Percentiles rank a stretch among this genome's conserved stretches.
These are phyloP conservation scores for Archaeoteleia sp. DNA, from an alignment of 2,888 invertebrate genomes.

Conservation along the genomic window DNA sequence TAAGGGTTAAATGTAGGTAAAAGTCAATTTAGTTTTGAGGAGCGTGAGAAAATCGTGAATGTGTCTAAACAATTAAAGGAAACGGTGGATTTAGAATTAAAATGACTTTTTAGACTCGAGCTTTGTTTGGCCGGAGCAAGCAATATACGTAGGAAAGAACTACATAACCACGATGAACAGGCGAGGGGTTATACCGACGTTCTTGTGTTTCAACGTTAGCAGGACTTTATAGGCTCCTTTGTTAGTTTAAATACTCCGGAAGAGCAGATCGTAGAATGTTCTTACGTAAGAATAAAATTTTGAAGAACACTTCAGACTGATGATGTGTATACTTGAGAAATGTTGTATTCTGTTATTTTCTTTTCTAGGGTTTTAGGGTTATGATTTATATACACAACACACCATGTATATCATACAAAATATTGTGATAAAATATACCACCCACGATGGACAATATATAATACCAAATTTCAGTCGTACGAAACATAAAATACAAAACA, in stretches of 20 bases:
- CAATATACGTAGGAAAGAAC: slow-evolving; percentile 16
- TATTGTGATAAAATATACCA: too few relatives aligned
- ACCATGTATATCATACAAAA: too few relatives aligned
- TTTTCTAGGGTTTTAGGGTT: too few relatives aligned
- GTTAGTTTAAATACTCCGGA: slow-evolving; percentile 11
- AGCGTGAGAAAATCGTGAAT: slow-evolving; percentile 18
- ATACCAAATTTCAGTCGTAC: too few relatives aligned
- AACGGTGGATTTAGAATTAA: slow-evolving; percentile 15
- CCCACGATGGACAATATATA: too few relatives aligned
- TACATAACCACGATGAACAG: slow-evolving; percentile 6
- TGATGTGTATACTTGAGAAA: too few relatives aligned
- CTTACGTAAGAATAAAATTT: slow-evolving; percentile 6
- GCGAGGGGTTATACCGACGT: slow-evolving; percentile 8
- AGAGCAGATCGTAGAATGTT: slow-evolving; percentile 12
- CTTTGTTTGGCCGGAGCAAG: slow-evolving; percentile 25
- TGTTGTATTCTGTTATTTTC: too few relatives aligned
- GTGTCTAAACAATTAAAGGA: not conserved
- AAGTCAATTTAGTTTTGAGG: too few relatives aligned
- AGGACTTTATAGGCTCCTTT: slow-evolving; percentile 23
- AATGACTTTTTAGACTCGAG: slow-evolving; percentile 19
- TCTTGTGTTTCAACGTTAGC: slow-evolving; percentile 3
- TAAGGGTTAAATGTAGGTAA: too few relatives aligned
- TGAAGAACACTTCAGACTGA: too few relatives aligned
- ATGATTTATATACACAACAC: too few relatives aligned
- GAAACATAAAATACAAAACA: too few relatives aligned